These are phyloP conservation scores for Drosophila grimshawi DNA, from an alignment of 1,140 invertebrate genomes.

Conservation along the genomic window DNA sequence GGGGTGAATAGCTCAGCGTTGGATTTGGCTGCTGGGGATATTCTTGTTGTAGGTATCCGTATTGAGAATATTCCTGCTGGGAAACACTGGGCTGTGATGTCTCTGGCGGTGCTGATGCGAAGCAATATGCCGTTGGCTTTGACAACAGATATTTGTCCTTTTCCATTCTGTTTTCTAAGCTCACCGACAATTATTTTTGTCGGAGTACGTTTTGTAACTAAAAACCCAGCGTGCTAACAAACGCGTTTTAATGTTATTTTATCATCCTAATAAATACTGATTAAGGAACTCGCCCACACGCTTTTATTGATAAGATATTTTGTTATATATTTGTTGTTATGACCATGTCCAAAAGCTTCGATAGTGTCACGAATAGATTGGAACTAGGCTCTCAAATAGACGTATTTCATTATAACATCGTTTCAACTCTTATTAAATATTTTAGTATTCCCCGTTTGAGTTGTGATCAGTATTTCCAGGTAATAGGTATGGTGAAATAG, in stretches of 20 bases:
- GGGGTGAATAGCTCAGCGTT: constrained; percentile 8
- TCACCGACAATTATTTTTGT: background rate
- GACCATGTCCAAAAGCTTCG: background rate
- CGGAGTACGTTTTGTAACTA: background rate
- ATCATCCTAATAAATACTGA: background rate
- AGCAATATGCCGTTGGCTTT: constrained; percentile 11
- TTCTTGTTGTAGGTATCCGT: constrained; percentile 15
- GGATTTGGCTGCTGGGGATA: background rate
- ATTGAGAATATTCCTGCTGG: constrained; percentile 4
- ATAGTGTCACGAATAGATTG: background rate
- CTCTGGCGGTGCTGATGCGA: constrained; percentile 11
- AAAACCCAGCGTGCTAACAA: constrained; percentile 1
- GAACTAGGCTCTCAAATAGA: background rate
- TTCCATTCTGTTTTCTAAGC: constrained; percentile 14
- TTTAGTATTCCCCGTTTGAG: background rate
- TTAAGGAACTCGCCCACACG: background rate
- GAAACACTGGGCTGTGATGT: constrained; percentile 7
- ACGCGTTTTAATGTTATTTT: background rate
- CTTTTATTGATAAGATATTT: constrained; percentile 3
- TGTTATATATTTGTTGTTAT: background rate
- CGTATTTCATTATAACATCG: background rate
- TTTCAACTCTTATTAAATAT: no score
- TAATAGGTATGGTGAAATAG: background rate
- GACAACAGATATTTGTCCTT: constrained; percentile 20
- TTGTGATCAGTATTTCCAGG: background rate